Evolutionary conservation across 2,797 vertebrate genomes (phyloP), one percentile per base, ranked within the genome.

Genomic region (Myotis findleyi): DNA sequence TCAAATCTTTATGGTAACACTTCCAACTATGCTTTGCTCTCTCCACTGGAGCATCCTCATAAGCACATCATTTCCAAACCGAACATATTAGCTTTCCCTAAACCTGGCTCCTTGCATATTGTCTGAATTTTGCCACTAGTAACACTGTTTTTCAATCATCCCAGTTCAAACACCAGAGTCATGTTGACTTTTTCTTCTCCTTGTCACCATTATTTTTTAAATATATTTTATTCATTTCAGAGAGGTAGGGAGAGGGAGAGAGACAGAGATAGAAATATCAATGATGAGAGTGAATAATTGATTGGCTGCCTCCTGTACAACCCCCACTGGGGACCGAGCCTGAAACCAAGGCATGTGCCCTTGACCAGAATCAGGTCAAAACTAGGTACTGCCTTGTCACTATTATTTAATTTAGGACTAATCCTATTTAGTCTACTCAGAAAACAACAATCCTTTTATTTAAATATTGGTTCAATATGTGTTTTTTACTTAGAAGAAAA

Each of bases 401-500:
- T 21, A 53, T 66, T 62, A 59, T 41, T 77, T 47, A 73, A 51
- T 75, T 64, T 47, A 83, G 17, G 4, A 72, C 30, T 77, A 88
- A 75, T 83, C 47, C 3, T 36, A 49, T 5, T 20, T 33, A 41
- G 11, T 53, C 23, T 51, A 47, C 25, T 12, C 33, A 30, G 20
- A 64, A 13, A 89, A 38, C 25, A 62, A 69, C 18, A 69, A 21
- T 47, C 17, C 3, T 85, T 33, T 59, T 41, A 72, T 51, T 51
- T 89, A 76, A 69, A 69, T 21, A 69, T 64, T 7, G 3, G 3
- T 36, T 81, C 10, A 76, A 47, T 80, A 30, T 27, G 53, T 69
- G 68, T 80, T 83, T 79, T 53, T 30, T 57, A 87, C 2, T 64
- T 14, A 59, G n/a, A 57, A 92, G 62, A 89, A 82, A 91, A 87